Conservation (phyloP, 2,113 vertebrate genomes). For the Orcinus orca region DNA sequence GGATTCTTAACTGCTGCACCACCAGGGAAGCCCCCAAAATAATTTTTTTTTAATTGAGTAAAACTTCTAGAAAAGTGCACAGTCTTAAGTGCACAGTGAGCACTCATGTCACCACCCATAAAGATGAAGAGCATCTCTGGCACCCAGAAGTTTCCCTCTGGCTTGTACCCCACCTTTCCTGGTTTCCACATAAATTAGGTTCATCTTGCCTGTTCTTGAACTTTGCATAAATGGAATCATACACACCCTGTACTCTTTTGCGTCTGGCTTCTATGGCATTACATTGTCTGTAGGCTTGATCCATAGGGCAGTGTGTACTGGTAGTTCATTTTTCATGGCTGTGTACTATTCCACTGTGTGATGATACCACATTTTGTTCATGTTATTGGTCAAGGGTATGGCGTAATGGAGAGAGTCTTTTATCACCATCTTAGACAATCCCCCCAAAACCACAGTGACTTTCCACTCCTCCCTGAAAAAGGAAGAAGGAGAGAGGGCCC, state of each 20-base stretch:
- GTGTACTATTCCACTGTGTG: neutral
- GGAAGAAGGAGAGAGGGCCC: neutral
- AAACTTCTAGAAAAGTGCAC: neutral
- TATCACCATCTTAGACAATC: neutral
- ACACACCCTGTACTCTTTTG: rapidly evolving
- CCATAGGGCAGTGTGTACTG: neutral
- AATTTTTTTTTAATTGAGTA: neutral
- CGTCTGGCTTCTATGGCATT: neutral
- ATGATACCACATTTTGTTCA: neutral
- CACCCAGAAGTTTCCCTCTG: neutral
- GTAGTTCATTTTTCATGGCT: neutral
- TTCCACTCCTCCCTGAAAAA: neutral
- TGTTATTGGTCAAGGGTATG: neutral
- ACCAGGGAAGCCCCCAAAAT: too few relatives aligned
- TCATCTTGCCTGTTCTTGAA: neutral
- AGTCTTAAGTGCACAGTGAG: too few relatives aligned
- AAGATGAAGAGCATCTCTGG: neutral
- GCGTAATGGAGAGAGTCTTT: neutral
- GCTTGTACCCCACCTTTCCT: neutral
- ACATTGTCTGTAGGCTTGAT: neutral
- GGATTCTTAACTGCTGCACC: too few relatives aligned
- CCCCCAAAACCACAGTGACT: neutral
- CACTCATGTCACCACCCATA: neutral
- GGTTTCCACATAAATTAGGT: neutral
- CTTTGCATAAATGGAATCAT: neutral